These are phyloP conservation scores for Scaeva pyrastri DNA, from an alignment of 2,888 invertebrate genomes.

Conservation along the genomic window DNA sequence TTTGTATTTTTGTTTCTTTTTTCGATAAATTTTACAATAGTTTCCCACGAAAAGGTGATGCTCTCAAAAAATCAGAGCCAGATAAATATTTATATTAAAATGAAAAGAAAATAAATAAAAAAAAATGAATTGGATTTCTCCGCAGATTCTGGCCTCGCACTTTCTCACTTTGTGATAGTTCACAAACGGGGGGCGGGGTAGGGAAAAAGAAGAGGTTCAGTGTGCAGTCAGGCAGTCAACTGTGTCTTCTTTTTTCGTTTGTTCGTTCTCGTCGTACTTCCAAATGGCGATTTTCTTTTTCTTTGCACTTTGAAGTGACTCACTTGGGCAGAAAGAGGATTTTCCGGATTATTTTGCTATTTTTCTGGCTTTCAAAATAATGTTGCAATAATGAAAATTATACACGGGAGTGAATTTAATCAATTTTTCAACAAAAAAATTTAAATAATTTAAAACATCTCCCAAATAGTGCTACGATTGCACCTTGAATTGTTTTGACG, in stretches of 20 bases:
- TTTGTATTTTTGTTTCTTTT: conserved; percentile 28
- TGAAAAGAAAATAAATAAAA: conserved; percentile 22
- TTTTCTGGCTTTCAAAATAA: background rate
- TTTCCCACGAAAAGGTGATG: conserved; percentile 13
- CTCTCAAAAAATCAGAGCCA: conserved; percentile 50
- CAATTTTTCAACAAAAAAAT: conserved; percentile 24
- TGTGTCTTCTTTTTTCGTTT: conserved; percentile 72
- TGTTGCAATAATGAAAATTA: background rate
- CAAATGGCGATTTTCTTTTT: conserved; percentile 71
- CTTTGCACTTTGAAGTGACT: conserved; percentile 52
- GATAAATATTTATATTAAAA: conserved; percentile 41
- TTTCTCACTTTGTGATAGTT: conserved; percentile 65
- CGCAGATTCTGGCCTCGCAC: conserved; percentile 32
- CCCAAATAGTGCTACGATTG: conserved; percentile 57
- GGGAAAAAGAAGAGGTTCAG: conserved; percentile 61
- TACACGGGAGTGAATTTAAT: conserved; percentile 5
- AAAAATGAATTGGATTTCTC: conserved; percentile 61
- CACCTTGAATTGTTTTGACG: conserved; percentile 68
- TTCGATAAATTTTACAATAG: background rate
- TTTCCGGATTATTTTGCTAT: background rate
- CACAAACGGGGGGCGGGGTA: conserved; percentile 35
- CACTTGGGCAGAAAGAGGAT: conserved; percentile 40
- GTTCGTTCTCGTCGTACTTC: conserved; percentile 47
- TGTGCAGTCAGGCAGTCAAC: conserved; percentile 69
- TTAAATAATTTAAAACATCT: conserved; percentile 44